A percentile compares a stretch with the other conserved stretches of the same genome.
Conservation (phyloP, 2,797 vertebrate species). For the Thamnophis elegans region DNA sequence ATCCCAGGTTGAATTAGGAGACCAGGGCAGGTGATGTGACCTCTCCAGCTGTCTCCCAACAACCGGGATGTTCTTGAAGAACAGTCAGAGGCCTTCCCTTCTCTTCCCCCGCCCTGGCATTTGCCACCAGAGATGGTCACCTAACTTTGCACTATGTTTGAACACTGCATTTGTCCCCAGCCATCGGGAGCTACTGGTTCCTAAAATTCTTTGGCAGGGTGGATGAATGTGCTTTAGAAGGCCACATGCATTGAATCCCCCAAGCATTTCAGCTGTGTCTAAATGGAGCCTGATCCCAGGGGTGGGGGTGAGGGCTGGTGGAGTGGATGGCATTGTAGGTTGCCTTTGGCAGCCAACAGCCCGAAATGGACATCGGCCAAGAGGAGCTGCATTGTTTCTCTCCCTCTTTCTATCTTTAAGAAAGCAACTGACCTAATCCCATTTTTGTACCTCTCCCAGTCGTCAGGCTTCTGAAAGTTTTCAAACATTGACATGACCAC, state of each 20-base stretch:
- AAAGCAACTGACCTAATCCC: neutral
- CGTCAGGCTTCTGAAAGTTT: neutral
- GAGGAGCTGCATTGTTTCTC: rapidly evolving
- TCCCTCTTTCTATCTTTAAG: neutral
- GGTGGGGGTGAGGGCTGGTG: neutral
- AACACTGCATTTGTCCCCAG: neutral
- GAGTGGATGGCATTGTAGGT: neutral
- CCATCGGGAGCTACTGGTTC: rapidly evolving
- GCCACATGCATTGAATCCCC: constrained; percentile 34
- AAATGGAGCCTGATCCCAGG: constrained; percentile 51
- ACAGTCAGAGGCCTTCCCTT: neutral
- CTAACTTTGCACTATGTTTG: neutral
- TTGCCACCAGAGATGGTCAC: neutral
- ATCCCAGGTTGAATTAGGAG: neutral
- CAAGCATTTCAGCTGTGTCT: constrained; percentile 44
- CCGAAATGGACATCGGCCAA: neutral
- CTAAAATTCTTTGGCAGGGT: neutral
- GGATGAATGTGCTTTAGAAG: neutral
- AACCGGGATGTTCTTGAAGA: neutral
- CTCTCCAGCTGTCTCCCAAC: neutral
- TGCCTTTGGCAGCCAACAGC: neutral
- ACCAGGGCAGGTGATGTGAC: neutral
- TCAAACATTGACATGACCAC: neutral
- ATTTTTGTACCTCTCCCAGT: neutral
- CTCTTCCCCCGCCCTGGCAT: neutral